Percentiles rank a stretch among this genome's conserved stretches.
Conservation (phyloP, 1,140 invertebrate species). For the Copidosoma floridanum region DNA sequence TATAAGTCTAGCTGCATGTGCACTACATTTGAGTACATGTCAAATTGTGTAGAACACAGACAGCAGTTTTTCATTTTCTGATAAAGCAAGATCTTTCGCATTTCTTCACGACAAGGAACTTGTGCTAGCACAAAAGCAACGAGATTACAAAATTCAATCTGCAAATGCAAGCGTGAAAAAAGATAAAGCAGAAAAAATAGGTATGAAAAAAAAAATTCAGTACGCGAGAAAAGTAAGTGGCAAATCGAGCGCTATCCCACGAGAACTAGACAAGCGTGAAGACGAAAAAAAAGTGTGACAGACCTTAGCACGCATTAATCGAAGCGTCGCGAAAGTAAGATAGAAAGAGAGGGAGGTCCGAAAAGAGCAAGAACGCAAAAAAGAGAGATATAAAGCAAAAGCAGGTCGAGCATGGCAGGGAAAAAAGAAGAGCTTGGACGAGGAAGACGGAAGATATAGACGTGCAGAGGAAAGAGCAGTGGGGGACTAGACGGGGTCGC, state of each 20-base stretch:
- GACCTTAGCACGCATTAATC: conserved; percentile 13
- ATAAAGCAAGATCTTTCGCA: too few relatives aligned
- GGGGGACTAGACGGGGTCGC: background rate
- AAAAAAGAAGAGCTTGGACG: background rate
- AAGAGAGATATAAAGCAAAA: background rate
- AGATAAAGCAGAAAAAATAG: background rate
- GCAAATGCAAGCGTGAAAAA: background rate
- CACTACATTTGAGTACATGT: too few relatives aligned
- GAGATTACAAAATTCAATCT: too few relatives aligned
- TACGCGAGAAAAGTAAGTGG: background rate
- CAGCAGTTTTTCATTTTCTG: too few relatives aligned
- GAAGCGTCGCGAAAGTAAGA: background rate
- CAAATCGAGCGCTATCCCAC: background rate
- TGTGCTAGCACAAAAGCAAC: too few relatives aligned
- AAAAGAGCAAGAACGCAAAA: background rate
- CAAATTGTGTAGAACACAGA: too few relatives aligned
- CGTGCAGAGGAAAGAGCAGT: background rate
- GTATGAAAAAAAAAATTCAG: background rate
- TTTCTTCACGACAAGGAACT: too few relatives aligned
- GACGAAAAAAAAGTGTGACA: background rate
- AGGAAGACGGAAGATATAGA: background rate
- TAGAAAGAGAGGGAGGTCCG: too few relatives aligned
- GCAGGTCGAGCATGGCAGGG: background rate
- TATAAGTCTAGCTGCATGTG: too few relatives aligned
- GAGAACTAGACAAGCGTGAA: background rate